Evolutionary conservation across 2,113 vertebrate species (phyloP).

Genomic region (Spermophilus dauricus): DNA sequence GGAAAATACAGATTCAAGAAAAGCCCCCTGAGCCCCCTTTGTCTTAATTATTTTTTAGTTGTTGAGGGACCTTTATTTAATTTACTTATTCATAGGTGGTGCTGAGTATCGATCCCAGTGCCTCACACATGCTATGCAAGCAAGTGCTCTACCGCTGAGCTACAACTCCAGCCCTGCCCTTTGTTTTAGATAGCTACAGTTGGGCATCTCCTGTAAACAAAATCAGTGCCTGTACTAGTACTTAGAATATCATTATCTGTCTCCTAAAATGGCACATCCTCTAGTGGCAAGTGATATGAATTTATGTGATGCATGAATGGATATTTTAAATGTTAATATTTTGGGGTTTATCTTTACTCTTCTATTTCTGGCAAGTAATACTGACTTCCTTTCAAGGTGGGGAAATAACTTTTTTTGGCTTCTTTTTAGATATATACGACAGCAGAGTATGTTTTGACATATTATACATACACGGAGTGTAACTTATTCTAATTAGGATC

Average conservation of each 20-base stretch:
- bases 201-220: neutral
- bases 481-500: too few relatives aligned
- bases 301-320: neutral
- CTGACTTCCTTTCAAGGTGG: constrained; percentile 10
- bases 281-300: neutral
- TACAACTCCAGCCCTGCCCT: too few relatives aligned
- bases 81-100: too few relatives aligned
- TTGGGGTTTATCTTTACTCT: constrained; percentile 46
- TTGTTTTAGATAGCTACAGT: neutral
- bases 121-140: too few relatives aligned
- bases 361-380: constrained; percentile 46
- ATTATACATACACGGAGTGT: too few relatives aligned
- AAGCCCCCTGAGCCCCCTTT: neutral
- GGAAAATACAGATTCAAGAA: neutral
- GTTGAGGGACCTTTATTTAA: too few relatives aligned
- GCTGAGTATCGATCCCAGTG: too few relatives aligned
- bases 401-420: neutral
- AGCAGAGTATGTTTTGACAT: too few relatives aligned
- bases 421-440: too few relatives aligned
- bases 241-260: neutral
- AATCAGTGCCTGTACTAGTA: neutral
- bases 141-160: too few relatives aligned
- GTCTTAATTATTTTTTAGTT: too few relatives aligned
- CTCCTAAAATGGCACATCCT: neutral
- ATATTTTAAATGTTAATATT: neutral